Base-by-base conservation (phyloP, 2,797 vertebrate species). In the Selene dorsalis region DNA sequence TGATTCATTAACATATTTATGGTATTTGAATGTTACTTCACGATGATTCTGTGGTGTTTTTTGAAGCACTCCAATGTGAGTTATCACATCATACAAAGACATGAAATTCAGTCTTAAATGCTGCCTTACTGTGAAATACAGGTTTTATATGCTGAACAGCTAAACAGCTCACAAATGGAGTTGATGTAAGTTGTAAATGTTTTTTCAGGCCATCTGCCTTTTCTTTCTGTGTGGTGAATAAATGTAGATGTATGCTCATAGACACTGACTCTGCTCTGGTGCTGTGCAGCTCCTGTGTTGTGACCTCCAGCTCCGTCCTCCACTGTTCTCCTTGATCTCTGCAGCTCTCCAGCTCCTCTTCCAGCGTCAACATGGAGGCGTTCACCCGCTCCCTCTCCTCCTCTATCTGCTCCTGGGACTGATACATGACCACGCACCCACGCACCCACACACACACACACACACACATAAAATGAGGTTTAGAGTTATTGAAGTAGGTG, bases 371-470 rank as follows among this genome's bases (percentile, higher is more conserved):
- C 50, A 99, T 90, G 32, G 96, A 92, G 0, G 87, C 6, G 5
- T 95, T 96, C 66, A 98, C 96, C 80, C 95, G 94, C 93, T 97
- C 95, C 58, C 94, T 93, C 93, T 98, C 97, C 0, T 95, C 93
- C 76, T 98, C 97, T 24, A 98, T 92, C 56, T 87, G 92, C 69
- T 95, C 94, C 69, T 97, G 96, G 20, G 96, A 97, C 98, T 98
- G 70, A 73, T 41, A 32, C 35, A 59, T 6, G 6, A 55, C 3
- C 41, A 47, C 32, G 8, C 32, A 35, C 32, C 17, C 43, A 17
- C 17, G 18, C 43, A 30, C 38, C 53, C 20, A 18, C 48, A 69
- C 4, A 50, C 1, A 71, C 8, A 69, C 6, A 35, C 17, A 66
- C 0, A 45, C 20, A 65, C 18, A 73, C 3, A 68, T 6, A n/a